A percentile compares a stretch with the other conserved stretches of the same genome.
phyloP scores from a whole-genome alignment of 2,113 vertebrate genomes.

The Dipodomys merriami region DNA sequence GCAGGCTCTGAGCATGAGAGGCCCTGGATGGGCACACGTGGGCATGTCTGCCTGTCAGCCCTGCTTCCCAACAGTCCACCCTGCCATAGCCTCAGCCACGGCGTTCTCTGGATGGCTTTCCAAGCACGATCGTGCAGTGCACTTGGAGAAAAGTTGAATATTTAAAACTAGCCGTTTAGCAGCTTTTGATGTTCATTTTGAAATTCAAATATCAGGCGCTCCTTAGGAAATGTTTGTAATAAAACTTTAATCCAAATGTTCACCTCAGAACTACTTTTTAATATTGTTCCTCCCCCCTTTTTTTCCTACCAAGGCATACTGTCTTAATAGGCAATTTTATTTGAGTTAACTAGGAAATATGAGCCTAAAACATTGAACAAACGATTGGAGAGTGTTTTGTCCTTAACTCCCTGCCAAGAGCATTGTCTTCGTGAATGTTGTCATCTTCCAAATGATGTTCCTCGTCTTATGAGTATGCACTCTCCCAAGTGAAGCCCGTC shows the following conservation, averaged over 20 bases:
- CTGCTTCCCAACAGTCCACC: too few relatives aligned
- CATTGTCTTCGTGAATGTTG: constrained; percentile 30
- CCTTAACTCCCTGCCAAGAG: constrained; percentile 9
- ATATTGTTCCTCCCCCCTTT: constrained; percentile 1
- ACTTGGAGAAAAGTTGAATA: constrained; percentile 42
- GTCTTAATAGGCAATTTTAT: constrained; percentile 37
- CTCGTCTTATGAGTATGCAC: not conserved
- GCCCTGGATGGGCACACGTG: not conserved
- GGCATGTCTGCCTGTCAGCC: too few relatives aligned
- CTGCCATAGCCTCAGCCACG: not conserved
- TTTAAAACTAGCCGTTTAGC: not conserved
- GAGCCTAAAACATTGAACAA: constrained; percentile 34
- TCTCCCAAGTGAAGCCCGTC: not conserved
- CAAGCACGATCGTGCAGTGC: not conserved
- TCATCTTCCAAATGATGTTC: not conserved
- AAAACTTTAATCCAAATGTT: constrained; percentile 60
- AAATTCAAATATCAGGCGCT: constrained; percentile 44
- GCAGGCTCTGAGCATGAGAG: not conserved
- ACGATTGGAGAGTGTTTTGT: constrained; percentile 44
- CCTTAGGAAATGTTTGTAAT: constrained; percentile 46
- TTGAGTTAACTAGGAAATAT: constrained; percentile 22
- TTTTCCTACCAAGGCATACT: not conserved
- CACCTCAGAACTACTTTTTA: constrained; percentile 27
- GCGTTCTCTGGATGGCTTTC: not conserved
- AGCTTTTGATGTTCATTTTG: constrained; percentile 38